Percentiles rank a stretch among this genome's conserved stretches.
These are phyloP conservation scores for Nemotelus nigrinus DNA, from an alignment of 2,888 invertebrate species.

Conservation along the genomic window DNA sequence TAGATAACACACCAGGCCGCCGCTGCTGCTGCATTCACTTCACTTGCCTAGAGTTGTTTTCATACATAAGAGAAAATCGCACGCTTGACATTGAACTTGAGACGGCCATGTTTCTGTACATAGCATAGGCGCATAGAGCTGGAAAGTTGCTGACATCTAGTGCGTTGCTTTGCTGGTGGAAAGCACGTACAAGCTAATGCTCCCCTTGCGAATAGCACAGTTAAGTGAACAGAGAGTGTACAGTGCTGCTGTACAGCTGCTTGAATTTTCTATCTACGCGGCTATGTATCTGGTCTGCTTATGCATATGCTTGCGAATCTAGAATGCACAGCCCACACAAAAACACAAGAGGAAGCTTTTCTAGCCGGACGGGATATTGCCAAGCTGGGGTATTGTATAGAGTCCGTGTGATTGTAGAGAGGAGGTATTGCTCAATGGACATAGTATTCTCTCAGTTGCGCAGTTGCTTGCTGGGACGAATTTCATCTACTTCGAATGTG, in stretches of 20 bases:
- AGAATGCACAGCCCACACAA: constrained; percentile 13
- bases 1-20: not conserved
- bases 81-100: constrained; percentile 53
- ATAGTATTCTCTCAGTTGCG: too few relatives aligned
- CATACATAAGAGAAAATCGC: constrained; percentile 42
- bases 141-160: constrained; percentile 12
- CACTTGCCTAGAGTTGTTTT: constrained; percentile 27
- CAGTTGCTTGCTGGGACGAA: too few relatives aligned
- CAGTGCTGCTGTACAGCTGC: too few relatives aligned
- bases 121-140: constrained; percentile 18
- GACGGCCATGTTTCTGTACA: constrained; percentile 46
- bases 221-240: too few relatives aligned
- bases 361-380: too few relatives aligned
- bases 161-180: not conserved
- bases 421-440: too few relatives aligned
- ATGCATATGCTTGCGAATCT: constrained; percentile 4
- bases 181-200: constrained; percentile 13
- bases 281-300: not conserved
- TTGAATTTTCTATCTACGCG: too few relatives aligned
- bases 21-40: not conserved
- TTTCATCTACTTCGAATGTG: too few relatives aligned
- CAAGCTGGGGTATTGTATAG: too few relatives aligned
- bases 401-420: too few relatives aligned
- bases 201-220: not conserved
- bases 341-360: too few relatives aligned